These are phyloP conservation scores for Drosophila hawaiiensis DNA, from an alignment of 2,888 invertebrate species.

Conservation along the genomic window DNA sequence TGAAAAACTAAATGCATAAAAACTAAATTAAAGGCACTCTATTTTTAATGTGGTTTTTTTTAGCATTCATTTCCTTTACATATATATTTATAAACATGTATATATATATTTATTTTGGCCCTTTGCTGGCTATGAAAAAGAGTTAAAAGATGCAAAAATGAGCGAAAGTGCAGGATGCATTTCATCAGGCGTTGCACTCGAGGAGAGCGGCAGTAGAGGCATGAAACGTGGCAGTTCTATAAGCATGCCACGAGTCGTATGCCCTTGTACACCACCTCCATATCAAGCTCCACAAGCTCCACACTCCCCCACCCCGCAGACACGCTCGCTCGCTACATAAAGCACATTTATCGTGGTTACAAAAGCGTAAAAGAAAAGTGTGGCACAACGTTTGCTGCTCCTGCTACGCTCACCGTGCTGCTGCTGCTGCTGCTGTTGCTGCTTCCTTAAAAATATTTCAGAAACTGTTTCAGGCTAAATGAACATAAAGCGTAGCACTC, in stretches of 20 bases:
- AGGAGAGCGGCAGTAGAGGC: background rate
- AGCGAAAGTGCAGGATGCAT: constrained; percentile 76
- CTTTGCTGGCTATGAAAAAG: constrained; percentile 40
- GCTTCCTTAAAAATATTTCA: constrained; percentile 71
- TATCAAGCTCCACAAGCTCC: background rate
- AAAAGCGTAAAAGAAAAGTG: constrained; percentile 79
- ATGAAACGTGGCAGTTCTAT: constrained; percentile 25
- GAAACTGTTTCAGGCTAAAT: constrained; percentile 80
- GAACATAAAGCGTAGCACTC: constrained; percentile 68
- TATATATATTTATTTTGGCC: constrained; percentile 11
- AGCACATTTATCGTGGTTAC: constrained; percentile 81
- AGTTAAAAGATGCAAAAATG: constrained; percentile 57
- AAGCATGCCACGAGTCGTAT: constrained; percentile 28
- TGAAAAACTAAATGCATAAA: too few species aligned
- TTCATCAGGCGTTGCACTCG: constrained; percentile 67
- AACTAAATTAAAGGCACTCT: too few species aligned
- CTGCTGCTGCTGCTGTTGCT: background rate
- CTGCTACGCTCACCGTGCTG: background rate
- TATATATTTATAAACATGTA: background rate
- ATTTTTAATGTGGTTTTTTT: constrained; percentile 7
- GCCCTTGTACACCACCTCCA: constrained; percentile 20
- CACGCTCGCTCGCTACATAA: constrained; percentile 68
- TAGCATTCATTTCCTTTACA: constrained; percentile 17
- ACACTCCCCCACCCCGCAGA: constrained; percentile 3
- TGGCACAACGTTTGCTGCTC: constrained; percentile 56